Percentiles rank a stretch among this genome's conserved stretches.
Evolutionary conservation across 1,140 invertebrate species (phyloP).

Genomic region (Sminthurides bifidus): DNA sequence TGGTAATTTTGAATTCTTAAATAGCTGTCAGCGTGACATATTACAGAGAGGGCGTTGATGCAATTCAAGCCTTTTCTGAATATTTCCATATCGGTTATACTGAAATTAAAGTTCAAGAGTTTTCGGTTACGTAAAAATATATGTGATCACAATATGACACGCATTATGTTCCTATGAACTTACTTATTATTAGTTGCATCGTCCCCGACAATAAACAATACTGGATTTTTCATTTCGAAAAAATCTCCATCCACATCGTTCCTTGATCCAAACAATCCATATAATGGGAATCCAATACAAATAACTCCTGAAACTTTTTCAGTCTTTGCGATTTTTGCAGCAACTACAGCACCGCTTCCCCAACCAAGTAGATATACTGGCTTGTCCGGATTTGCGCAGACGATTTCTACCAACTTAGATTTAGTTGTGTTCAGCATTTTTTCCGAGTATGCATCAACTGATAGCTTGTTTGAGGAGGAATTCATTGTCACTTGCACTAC

Average conservation of each 20-base stretch:
- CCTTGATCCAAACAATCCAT: not conserved
- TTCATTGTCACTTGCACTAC: not conserved
- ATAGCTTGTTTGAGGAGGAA: conserved; percentile 9
- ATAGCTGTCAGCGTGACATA: conserved; percentile 69
- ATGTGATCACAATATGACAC: not conserved
- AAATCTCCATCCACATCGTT: conserved; percentile 10
- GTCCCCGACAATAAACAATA: conserved; percentile 24
- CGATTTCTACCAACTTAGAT: conserved; percentile 56
- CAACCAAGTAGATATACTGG: conserved; percentile 66
- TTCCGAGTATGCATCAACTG: conserved; percentile 45
- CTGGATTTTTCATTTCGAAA: conserved; percentile 13
- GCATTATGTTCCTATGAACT: not conserved
- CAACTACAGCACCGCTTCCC: conserved; percentile 58
- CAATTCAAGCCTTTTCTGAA: conserved; percentile 59
- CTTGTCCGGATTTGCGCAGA: conserved; percentile 51
- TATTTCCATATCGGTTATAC: conserved; percentile 63
- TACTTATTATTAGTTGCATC: conserved; percentile 15
- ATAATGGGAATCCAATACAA: conserved; percentile 22
- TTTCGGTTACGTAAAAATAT: not conserved
- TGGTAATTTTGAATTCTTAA: conserved; percentile 58
- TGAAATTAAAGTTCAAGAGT: conserved; percentile 32
- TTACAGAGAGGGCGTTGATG: conserved; percentile 62
- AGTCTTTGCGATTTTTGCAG: conserved; percentile 33
- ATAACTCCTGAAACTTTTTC: conserved; percentile 23
- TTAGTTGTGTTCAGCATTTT: conserved; percentile 55